Evolutionary conservation across 2,113 vertebrate species (phyloP).

Genomic region (Oryzias melastigma): DNA sequence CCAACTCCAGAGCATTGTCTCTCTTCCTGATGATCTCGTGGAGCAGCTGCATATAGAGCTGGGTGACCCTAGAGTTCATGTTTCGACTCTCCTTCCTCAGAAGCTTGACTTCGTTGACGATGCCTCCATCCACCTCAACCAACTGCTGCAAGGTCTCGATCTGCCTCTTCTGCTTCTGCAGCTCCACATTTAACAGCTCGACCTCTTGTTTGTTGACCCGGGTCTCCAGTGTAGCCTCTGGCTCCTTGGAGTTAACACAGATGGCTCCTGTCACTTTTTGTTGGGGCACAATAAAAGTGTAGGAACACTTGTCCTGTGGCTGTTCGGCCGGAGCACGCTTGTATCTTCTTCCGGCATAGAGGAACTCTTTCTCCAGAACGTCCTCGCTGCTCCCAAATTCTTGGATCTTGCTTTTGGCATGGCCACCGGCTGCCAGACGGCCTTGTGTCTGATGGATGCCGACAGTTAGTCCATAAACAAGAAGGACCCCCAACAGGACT

Average conservation of each 20-base stretch:
- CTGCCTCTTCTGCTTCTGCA: slow-evolving; percentile 97
- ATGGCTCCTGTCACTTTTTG: slow-evolving; percentile 97
- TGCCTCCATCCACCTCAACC: slow-evolving; percentile 96
- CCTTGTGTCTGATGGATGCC: slow-evolving; percentile 60
- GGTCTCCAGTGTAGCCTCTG: slow-evolving; percentile 87
- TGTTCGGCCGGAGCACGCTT: slow-evolving; percentile 78
- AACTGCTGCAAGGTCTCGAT: slow-evolving; percentile 95
- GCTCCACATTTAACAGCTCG: slow-evolving; percentile 90
- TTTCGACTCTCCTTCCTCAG: slow-evolving; percentile 96
- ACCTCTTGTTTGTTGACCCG: slow-evolving; percentile 93
- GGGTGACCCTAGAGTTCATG: slow-evolving; percentile 98
- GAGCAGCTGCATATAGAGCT: slow-evolving; percentile 97
- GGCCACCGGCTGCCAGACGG: slow-evolving; percentile 35
- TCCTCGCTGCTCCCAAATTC: slow-evolving; percentile 81
- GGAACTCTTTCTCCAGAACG: slow-evolving; percentile 80
- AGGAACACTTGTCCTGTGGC: slow-evolving; percentile 90
- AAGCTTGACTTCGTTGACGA: slow-evolving; percentile 97
- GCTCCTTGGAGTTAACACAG: slow-evolving; percentile 95
- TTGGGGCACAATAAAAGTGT: slow-evolving; percentile 97
- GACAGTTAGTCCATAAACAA: slow-evolving; percentile 64
- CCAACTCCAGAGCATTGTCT: slow-evolving; percentile 93
- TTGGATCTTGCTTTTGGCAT: slow-evolving; percentile 58
- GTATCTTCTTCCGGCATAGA: slow-evolving; percentile 82
- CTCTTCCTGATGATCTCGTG: slow-evolving; percentile 98
- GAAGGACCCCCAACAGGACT: slow-evolving; percentile 78